A percentile compares a stretch with the other conserved stretches of the same genome.
Evolutionary conservation across 1,140 invertebrate species (phyloP).

Genomic region (Heliconius nattereri): DNA sequence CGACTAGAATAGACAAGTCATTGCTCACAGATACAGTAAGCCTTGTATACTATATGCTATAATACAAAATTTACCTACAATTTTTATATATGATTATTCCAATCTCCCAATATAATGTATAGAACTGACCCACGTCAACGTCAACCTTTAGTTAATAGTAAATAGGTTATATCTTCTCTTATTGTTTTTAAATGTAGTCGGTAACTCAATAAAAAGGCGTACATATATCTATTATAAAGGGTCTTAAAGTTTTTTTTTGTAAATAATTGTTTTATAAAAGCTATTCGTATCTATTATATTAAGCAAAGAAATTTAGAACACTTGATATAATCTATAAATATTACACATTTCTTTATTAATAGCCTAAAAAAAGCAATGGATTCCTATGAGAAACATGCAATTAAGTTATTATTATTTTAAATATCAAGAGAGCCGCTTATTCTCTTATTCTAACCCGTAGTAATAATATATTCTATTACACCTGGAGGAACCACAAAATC

Average conservation of each 20-base stretch:
- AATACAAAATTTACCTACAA: not conserved
- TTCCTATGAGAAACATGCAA: too few relatives aligned
- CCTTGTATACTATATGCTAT: not conserved
- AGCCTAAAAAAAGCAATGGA: too few relatives aligned
- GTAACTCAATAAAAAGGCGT: not conserved
- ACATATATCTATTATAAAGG: not conserved
- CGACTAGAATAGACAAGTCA: not conserved
- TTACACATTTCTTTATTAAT: too few relatives aligned
- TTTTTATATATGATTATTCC: conserved; percentile 29
- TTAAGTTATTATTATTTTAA: not conserved
- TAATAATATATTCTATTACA: conserved; percentile 1
- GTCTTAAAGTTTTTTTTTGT: not conserved
- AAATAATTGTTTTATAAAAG: too few relatives aligned
- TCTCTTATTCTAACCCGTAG: not conserved
- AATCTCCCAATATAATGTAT: conserved; percentile 15
- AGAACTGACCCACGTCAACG: conserved; percentile 37
- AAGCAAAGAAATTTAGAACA: too few relatives aligned
- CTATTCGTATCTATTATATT: too few relatives aligned
- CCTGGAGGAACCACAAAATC: not conserved
- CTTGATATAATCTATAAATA: too few relatives aligned
- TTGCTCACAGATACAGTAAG: not conserved
- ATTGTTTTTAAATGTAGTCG: conserved; percentile 29
- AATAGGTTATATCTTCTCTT: conserved; percentile 19
- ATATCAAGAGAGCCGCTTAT: not conserved
- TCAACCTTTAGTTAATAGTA: conserved; percentile 38